A percentile compares a stretch with the other conserved stretches of the same genome.
phyloP scores from a whole-genome alignment of 1,140 invertebrate species.

The Pantala flavescens region DNA sequence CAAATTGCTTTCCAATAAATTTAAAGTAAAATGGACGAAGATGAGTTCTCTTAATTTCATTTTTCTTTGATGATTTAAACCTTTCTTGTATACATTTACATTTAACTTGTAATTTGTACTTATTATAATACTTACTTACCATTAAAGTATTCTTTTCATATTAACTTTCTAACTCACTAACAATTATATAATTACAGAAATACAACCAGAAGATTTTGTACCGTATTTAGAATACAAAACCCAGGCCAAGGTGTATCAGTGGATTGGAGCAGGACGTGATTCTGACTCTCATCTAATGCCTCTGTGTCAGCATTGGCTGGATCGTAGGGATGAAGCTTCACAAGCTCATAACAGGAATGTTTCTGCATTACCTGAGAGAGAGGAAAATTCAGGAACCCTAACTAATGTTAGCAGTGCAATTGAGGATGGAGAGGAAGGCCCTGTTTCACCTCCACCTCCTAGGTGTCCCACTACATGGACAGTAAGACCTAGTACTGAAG shows the following conservation, averaged over 20 bases:
- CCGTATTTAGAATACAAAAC: conserved; percentile 87
- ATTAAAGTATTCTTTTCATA: no score
- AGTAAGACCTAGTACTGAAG: conserved; percentile 60
- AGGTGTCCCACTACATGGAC: conserved; percentile 64
- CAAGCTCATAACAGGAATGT: conserved; percentile 14
- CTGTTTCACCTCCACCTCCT: conserved; percentile 43
- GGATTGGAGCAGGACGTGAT: conserved; percentile 91
- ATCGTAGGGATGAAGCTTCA: conserved; percentile 41
- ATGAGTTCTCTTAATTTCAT: no score
- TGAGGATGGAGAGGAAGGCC: conserved; percentile 29
- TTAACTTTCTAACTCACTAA: no score
- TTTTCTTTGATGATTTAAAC: no score
- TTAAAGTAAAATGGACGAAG: no score
- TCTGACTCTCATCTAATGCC: conserved; percentile 65
- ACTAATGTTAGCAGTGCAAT: conserved; percentile 25
- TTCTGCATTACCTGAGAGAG: not conserved
- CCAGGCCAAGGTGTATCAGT: conserved; percentile 63
- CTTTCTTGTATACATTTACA: no score
- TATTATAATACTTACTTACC: no score
- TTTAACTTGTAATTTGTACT: no score
- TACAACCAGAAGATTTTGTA: conserved; percentile 79
- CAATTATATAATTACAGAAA: conserved; percentile 31
- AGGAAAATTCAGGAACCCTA: not conserved
- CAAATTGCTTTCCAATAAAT: no score
- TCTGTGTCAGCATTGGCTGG: conserved; percentile 66